Conservation (phyloP, 2,888 invertebrate species). For the Megastigmus dorsalis region DNA sequence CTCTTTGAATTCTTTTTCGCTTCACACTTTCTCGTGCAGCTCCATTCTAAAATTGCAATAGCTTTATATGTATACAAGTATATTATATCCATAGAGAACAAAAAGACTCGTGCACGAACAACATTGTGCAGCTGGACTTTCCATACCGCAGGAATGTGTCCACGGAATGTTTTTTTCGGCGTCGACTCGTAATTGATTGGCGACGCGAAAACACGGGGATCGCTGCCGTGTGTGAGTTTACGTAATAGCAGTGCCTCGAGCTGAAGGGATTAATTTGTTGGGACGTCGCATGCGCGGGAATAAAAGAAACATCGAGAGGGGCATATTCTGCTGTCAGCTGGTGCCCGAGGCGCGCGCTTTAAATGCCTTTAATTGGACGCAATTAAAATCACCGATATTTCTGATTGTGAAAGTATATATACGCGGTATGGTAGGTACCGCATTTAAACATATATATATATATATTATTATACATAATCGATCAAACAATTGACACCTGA, state of each 20-base stretch:
- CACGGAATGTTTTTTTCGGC: neutral
- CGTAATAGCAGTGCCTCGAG: neutral
- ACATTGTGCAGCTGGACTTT: neutral
- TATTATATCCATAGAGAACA: too few relatives aligned
- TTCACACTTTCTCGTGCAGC: too few relatives aligned
- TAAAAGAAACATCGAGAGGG: neutral
- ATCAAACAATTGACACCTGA: slow-evolving; percentile 33
- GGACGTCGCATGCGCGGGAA: neutral
- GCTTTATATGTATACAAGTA: too few relatives aligned
- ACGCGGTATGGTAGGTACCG: too few relatives aligned
- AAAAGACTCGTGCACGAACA: too few relatives aligned
- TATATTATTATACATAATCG: too few relatives aligned
- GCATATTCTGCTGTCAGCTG: slow-evolving; percentile 1
- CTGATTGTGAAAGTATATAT: slow-evolving; percentile 19
- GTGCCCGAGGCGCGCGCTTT: neutral
- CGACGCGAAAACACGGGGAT: neutral
- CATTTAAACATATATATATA: too few relatives aligned
- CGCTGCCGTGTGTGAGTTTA: neutral
- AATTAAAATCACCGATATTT: slow-evolving; percentile 23
- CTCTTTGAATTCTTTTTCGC: too few relatives aligned
- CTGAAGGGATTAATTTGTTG: slow-evolving; percentile 13
- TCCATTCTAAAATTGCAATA: too few relatives aligned
- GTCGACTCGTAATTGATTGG: slow-evolving; percentile 3
- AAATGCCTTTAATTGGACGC: slow-evolving; percentile 8
- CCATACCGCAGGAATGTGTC: neutral